Base-by-base conservation (phyloP, 2,888 invertebrate species). In the Eudemis profundana region DNA sequence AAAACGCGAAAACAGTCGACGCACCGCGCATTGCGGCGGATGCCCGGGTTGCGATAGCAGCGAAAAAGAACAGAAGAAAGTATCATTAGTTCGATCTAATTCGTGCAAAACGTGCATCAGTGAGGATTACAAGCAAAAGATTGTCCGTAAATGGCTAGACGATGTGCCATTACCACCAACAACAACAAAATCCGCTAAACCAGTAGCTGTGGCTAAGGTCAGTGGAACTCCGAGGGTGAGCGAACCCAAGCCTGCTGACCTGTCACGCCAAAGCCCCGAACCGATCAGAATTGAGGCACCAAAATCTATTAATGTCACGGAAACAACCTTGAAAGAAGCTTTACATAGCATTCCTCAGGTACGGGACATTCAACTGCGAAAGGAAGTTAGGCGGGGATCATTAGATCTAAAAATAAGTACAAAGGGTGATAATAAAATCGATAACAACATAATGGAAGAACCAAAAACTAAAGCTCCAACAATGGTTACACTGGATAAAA, bases 81-180 rank as follows among this genome's bases (percentile, higher is more conserved):
- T 84, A 29, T 78, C 79, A 19, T 74, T 92, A 12, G 83, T 83
- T 10, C 85, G 93, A 72, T 92, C 92, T 4, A 92, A 89, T 69
- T 93, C 89, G 2, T 94, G 94, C 72, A 93, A 93, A 70, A 91
- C 91, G 46, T 94, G 94, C 76, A 87, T 93, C 1, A 89, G 91
- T 67, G 92, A 93, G 63, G 95, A 96, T 68, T 95, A 94, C 73
- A 96, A 96, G 76, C 95, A 96, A 69, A 93, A 92, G 74, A 96
- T 95, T 77, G 96, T 96, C n/a, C 93, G 95, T 69, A 95, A 95
- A 84, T 96, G 96, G 96, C 81, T 96, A 56, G 95, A 96, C 75
- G 94, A 95, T 74, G 95, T 96, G 5, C 95, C 95, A 2, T 73
- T 82, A 33, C 84, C 84, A 15, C 68, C 72, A 8, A 61, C 75